phyloP scores from a whole-genome alignment of 2,888 invertebrate genomes.

The Nephrotoma flavescens region DNA sequence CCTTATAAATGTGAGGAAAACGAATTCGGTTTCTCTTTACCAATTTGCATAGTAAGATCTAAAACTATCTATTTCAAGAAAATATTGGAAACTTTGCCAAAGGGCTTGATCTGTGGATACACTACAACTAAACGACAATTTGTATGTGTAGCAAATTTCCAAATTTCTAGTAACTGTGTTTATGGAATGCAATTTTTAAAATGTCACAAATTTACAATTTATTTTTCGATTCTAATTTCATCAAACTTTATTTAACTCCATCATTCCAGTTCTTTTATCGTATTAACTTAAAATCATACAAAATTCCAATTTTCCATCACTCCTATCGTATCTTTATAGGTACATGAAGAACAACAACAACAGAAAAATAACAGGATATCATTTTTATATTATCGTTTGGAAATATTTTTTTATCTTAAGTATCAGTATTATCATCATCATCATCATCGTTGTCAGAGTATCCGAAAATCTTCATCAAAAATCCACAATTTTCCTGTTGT shows the following conservation, averaged over 20 bases:
- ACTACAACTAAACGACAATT: too few relatives aligned
- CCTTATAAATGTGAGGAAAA: too few relatives aligned
- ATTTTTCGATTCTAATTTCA: neutral
- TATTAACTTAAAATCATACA: neutral
- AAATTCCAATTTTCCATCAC: neutral
- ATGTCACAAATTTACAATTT: neutral
- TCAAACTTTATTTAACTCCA: neutral
- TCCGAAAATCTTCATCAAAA: neutral
- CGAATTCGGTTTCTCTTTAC: too few relatives aligned
- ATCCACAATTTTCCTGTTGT: neutral
- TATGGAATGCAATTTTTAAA: neutral
- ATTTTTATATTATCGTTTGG: neutral
- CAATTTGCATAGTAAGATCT: too few relatives aligned
- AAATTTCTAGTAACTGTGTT: too few relatives aligned
- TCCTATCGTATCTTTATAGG: neutral
- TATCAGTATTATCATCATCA: neutral
- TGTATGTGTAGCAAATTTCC: too few relatives aligned
- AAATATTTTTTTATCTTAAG: neutral
- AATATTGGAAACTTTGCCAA: too few relatives aligned
- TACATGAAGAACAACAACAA: neutral
- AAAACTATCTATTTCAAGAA: too few relatives aligned
- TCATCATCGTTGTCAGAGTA: neutral
- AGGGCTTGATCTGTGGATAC: too few relatives aligned
- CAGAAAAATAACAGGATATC: neutral
- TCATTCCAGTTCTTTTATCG: neutral